Conservation (phyloP, 2,113 vertebrate species). For the Sturnira hondurensis region DNA sequence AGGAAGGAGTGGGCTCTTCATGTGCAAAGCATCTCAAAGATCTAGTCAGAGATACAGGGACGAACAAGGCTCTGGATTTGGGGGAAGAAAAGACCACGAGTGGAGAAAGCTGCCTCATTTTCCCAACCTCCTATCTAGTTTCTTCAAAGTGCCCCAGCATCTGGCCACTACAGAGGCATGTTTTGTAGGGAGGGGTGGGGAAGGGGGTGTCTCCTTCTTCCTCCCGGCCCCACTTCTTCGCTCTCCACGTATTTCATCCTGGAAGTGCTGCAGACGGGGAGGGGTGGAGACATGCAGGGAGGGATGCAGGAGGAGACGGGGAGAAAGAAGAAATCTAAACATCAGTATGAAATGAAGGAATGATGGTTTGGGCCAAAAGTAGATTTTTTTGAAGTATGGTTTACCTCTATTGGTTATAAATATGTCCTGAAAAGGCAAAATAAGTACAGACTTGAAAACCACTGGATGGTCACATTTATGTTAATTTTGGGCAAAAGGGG, state of each 20-base stretch:
- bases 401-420: neutral
- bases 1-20: neutral
- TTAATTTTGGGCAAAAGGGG: neutral
- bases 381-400: neutral
- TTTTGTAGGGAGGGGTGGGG: neutral
- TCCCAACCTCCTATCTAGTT: neutral
- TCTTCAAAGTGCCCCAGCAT: neutral
- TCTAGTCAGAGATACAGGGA: neutral
- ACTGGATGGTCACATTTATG: neutral
- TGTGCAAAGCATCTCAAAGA: neutral
- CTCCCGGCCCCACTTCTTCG: neutral
- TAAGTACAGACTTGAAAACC: neutral
- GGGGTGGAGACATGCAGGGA: no score
- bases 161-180: no score
- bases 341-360: neutral
- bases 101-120: neutral
- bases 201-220: neutral
- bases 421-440: neutral
- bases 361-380: neutral
- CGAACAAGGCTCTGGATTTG: neutral
- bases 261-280: neutral
- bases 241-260: neutral
- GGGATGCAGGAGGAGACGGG: neutral
- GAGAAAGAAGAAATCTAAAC: neutral
- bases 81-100: neutral